Evolutionary conservation across 2,888 invertebrate species (phyloP).

Genomic region (Caenorhabditis sinica): DNA sequence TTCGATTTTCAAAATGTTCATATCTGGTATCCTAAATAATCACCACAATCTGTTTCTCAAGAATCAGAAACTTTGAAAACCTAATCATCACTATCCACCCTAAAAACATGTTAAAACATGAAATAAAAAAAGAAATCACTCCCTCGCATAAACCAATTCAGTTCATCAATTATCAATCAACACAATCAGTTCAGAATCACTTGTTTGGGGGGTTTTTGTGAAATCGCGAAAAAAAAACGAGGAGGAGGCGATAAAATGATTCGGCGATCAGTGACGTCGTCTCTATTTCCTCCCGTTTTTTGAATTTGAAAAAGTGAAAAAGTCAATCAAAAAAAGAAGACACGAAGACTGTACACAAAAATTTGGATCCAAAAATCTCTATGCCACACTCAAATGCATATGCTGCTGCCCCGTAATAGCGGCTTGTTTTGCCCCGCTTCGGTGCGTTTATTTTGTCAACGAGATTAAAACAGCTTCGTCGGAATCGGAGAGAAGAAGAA

Average conservation of each 20-base stretch:
- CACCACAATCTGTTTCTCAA: background rate
- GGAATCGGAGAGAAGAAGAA: background rate
- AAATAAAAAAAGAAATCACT: background rate
- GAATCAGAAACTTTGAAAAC: background rate
- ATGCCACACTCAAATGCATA: no score
- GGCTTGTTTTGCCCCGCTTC: constrained; percentile 61
- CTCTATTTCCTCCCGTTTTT: background rate
- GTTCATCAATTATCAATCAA: constrained; percentile 26
- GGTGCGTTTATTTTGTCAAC: constrained; percentile 65
- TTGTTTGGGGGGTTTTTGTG: constrained; percentile 45
- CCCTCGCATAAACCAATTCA: constrained; percentile 10
- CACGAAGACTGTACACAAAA: constrained; percentile 29
- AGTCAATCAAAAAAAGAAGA: background rate
- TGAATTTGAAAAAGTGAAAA: background rate
- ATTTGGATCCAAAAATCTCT: constrained; percentile 15
- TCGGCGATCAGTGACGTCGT: constrained; percentile 56
- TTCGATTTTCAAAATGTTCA: background rate
- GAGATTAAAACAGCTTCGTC: constrained; percentile 56
- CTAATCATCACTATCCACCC: background rate
- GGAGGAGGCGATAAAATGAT: constrained; percentile 32
- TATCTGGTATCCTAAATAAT: background rate
- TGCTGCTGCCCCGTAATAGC: constrained; percentile 11
- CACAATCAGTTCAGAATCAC: constrained; percentile 15
- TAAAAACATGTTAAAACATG: background rate
- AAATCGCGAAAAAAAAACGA: constrained; percentile 27